Percentiles rank a stretch among this genome's conserved stretches.
Conservation (phyloP, 1,140 invertebrate species). For the Lamellibrachia luymesi region DNA sequence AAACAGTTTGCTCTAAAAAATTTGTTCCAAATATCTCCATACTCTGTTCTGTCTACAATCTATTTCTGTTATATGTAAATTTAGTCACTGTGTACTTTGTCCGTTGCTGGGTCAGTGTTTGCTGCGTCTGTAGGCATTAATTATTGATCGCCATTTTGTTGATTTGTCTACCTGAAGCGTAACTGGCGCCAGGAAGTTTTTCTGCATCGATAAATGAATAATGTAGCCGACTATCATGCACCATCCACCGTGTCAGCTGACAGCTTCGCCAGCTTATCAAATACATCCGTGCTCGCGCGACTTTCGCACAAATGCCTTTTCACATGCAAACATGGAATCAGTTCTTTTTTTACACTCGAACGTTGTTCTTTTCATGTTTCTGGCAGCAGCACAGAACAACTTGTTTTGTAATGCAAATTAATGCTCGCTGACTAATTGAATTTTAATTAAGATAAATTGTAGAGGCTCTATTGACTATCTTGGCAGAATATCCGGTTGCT, state of each 20-base stretch:
- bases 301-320: neutral
- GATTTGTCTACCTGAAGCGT: neutral
- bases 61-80: neutral
- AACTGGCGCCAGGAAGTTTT: neutral
- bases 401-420: neutral
- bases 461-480: neutral
- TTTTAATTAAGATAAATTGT: constrained; percentile 6
- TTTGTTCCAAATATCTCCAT: no score
- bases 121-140: neutral
- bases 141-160: neutral
- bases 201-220: constrained; percentile 1
- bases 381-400: neutral
- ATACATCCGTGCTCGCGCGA: neutral
- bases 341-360: neutral
- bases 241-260: neutral
- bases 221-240: neutral
- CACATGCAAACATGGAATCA: neutral
- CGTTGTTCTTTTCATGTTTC: neutral
- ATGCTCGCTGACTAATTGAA: neutral
- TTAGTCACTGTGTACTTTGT: neutral
- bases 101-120: neutral
- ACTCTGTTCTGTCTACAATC: neutral
- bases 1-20: no score
- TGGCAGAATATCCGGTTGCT: neutral
- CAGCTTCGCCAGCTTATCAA: neutral